phyloP scores from a whole-genome alignment of 2,113 vertebrate species.

The Alexandromys fortis region DNA sequence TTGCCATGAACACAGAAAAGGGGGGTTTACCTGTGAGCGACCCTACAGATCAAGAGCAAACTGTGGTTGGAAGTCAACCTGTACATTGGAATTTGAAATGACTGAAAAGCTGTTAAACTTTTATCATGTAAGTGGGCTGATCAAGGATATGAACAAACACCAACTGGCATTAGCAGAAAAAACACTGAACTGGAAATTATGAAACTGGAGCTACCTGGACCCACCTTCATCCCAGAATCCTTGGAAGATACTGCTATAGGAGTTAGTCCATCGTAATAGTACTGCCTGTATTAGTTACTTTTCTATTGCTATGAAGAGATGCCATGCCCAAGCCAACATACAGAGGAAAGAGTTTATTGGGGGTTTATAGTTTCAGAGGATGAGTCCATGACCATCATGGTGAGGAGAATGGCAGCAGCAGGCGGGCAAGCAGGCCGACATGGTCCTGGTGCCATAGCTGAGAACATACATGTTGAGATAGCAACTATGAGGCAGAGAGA shows the following conservation, averaged over 20 bases:
- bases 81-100: constrained; percentile 84
- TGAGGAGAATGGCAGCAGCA: neutral
- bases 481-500: neutral
- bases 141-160: constrained; percentile 85
- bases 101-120: constrained; percentile 84
- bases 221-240: constrained; percentile 75
- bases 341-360: neutral
- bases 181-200: constrained; percentile 79
- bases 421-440: no score
- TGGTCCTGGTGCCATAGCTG: neutral
- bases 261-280: constrained; percentile 83
- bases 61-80: constrained; percentile 81
- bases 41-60: constrained; percentile 81
- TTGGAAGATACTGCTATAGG: constrained; percentile 76
- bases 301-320: neutral
- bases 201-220: constrained; percentile 69
- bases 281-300: constrained; percentile 40
- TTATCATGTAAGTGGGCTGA: constrained; percentile 74
- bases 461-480: neutral
- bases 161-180: constrained; percentile 73
- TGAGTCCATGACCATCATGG: neutral
- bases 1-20: constrained; percentile 75
- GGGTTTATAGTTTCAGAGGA: neutral
- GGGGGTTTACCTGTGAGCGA: constrained; percentile 83
- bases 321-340: neutral